Base-by-base conservation (phyloP, 2,888 invertebrate species). In the Conchocele bisecta region DNA sequence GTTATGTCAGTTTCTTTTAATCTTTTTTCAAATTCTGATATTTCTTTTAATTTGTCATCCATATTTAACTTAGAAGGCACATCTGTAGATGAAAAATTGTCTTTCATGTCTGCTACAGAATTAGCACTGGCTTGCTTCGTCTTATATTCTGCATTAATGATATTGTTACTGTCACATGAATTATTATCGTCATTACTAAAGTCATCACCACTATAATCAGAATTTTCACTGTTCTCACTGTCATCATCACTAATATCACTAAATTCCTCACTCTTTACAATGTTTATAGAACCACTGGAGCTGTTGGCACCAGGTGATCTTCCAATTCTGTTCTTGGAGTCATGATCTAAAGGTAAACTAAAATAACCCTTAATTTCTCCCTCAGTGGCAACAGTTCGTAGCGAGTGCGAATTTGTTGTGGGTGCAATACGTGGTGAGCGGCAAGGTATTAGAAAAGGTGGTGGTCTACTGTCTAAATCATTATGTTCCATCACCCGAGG, bases 201-300 rank as follows among this genome's bases (percentile, higher is more conserved):
- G 44, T 22, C 53, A 11, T 46, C 29, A 22, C 28, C 15, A 24
- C 15, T 6, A 5, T 48, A n/a, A 48, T 28, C 28, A 31, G 29
- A 28, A 31, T 20, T 33, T 37, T 29, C 46, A 41, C 39, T 61
- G 37, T 71, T 65, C 48, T 58, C 63, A n/a, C 67, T 68, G 28
- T 78, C 76, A 58, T 78, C 79, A 70, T 82, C 82, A 56, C 81
- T 79, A 6, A 81, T 80, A 58, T 81, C 81, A 74, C 81, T 82
- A 56, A 80, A 81, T 24, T 75, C 68, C 44, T 82, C 81, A 57
- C 77, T 79, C 35, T 75, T 79, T n/a, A 82, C 71, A 22, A 81
- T 74, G 61, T 73, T 73, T 22, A 75, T 71, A 9, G 79, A 79
- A 9, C 75, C 68, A 50, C 58, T 48, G 29, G 75, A 68, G 31